Evolutionary conservation across 2,797 vertebrate species (phyloP), one percentile per base, ranked within the genome.

Genomic region (Coracias cyanogaster): DNA sequence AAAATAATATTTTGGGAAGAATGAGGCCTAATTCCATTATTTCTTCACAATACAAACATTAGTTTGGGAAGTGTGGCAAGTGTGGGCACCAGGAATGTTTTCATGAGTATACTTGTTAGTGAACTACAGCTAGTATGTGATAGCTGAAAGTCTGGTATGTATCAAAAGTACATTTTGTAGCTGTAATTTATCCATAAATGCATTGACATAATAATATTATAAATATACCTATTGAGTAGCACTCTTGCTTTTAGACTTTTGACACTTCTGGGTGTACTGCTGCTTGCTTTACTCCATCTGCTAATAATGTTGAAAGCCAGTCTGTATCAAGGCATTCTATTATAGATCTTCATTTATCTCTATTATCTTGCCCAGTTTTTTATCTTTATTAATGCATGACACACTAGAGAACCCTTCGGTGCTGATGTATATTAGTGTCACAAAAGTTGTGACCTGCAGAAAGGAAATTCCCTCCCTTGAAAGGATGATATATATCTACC

Each of bases 391-490:
- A 93, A 72, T 35, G 18, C 45, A 74, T 55, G 85, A 78, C 72
- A 82, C 19, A 46, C 62, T 54, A 74, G 26, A 86, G 80, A 77
- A 90, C 62, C 33, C 88, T 91, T 94, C 29, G 17, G 33, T 58
- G 58, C 48, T 82, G 91, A 94, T 96, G 92, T 93, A 95, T 96
- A 61, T 82, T 66, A 51, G 71, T 69, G 51, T 62, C 81, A 91
- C 21, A 62, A 87, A 93, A 93, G 92, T 13, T 58, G 58, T 1
- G 3, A 85, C 73, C 81, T 76, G 66, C 20, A 72, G 62, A 87
- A 91, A 89, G 62, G 84, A 84, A 93, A 86, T 76, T 82, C 78
- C 43, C 45, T 90, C 48, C 33, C 43, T 90, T 49, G 51, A 64
- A 82, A 79, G 70, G 61, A 84, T 94, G 89, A 93, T 79, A 91